Conservation (phyloP, 2,113 vertebrate genomes). For the Chaetodon auriga region DNA sequence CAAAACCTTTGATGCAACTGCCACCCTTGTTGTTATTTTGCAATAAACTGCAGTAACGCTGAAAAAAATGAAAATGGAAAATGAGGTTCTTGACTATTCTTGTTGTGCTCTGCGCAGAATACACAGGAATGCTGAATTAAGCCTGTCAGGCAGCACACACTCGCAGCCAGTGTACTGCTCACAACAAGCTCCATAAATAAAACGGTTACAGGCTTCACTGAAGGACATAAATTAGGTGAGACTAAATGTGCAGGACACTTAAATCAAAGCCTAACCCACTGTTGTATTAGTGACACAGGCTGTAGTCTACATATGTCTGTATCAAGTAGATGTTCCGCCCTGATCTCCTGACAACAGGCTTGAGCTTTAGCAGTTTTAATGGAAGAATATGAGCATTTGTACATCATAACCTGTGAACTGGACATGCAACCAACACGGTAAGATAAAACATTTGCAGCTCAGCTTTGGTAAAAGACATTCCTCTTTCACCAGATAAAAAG, state of each 20-base stretch:
- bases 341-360: neutral
- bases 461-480: neutral
- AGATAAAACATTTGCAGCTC: neutral
- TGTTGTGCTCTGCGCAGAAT: neutral
- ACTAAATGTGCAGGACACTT: conserved; percentile 23
- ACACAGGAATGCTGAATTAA: conserved; percentile 8
- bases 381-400: neutral
- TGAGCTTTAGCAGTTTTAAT: neutral
- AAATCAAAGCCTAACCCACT: conserved; percentile 11
- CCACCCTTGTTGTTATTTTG: neutral
- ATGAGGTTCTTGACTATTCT: neutral
- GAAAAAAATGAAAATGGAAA: neutral
- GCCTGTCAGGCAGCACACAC: neutral
- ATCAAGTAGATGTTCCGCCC: neutral
- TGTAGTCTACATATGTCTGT: neutral
- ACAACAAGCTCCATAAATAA: conserved; percentile 20
- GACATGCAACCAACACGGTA: neutral
- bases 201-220: conserved; percentile 3
- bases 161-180: neutral
- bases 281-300: neutral
- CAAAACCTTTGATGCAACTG: neutral
- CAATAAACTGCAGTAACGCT: neutral
- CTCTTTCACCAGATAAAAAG: neutral
- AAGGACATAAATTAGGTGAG: conserved; percentile 29
- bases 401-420: neutral